Conservation (phyloP, 2,888 invertebrate species). For the Oxyscelio sp. region DNA sequence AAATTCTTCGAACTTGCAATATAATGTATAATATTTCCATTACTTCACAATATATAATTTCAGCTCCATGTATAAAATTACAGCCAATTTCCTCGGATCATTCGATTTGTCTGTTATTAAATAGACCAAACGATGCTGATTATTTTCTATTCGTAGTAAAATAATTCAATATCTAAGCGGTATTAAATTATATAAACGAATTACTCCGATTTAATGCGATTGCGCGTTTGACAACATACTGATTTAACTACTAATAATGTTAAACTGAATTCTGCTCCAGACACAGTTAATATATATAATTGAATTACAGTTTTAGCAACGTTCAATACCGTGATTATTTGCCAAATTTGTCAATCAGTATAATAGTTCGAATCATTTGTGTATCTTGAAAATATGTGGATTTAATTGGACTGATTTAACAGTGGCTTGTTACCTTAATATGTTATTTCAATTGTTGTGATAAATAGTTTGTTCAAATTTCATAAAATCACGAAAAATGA, state of each 20-base stretch:
- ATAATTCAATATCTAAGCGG: constrained; percentile 3
- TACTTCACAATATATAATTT: too few species aligned
- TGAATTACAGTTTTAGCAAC: constrained; percentile 30
- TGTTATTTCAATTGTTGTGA: not conserved
- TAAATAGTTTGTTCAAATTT: too few species aligned
- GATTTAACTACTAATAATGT: constrained; percentile 32
- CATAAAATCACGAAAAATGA: too few species aligned
- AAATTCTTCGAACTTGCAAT: not conserved
- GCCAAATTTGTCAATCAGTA: constrained; percentile 13
- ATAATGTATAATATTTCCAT: too few species aligned
- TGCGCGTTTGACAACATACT: constrained; percentile 23
- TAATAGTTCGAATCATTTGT: not conserved
- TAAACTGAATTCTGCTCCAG: constrained; percentile 18
- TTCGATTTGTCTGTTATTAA: not conserved
- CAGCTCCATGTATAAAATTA: not conserved
- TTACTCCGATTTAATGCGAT: constrained; percentile 24
- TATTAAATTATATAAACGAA: constrained; percentile 42
- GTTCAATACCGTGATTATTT: constrained; percentile 4
- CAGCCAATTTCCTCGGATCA: not conserved
- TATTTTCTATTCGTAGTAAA: constrained; percentile 15
- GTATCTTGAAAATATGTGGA: not conserved
- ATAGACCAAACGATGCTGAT: constrained; percentile 11
- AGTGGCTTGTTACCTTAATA: not conserved
- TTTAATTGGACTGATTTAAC: not conserved
- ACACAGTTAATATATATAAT: constrained; percentile 40